Percentiles rank a stretch among this genome's conserved stretches.
Conservation (phyloP, 2,888 invertebrate species). For the Ischnus inquisitorius region DNA sequence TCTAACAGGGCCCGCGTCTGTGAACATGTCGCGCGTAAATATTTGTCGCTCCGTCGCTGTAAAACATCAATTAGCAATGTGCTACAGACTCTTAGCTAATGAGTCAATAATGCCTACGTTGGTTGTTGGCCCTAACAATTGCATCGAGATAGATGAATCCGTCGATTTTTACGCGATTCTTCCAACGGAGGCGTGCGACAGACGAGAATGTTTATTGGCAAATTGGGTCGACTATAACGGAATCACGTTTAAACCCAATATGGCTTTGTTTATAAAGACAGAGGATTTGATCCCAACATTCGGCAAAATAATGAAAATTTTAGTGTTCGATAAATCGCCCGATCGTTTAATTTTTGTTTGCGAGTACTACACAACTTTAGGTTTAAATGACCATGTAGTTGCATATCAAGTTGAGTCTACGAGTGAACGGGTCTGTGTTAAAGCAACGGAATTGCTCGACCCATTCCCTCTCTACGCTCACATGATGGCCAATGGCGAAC, state of each 20-base stretch:
- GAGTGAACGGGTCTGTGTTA: neutral
- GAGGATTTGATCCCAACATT: constrained; percentile 26
- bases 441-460: constrained; percentile 19
- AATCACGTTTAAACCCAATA: constrained; percentile 16
- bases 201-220: constrained; percentile 7
- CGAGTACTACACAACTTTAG: neutral
- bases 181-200: constrained; percentile 17
- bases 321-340: neutral
- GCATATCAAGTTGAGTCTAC: constrained; percentile 32
- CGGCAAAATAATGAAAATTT: neutral
- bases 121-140: constrained; percentile 13
- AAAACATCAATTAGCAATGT: constrained; percentile 42
- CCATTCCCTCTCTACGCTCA: too few relatives aligned
- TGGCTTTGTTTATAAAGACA: constrained; percentile 10
- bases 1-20: constrained; percentile 35
- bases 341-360: constrained; percentile 13
- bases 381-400: constrained; percentile 16
- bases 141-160: neutral
- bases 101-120: too few relatives aligned
- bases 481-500: too few relatives aligned
- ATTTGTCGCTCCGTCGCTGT: constrained; percentile 33
- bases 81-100: constrained; percentile 23
- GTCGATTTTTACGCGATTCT: constrained; percentile 28
- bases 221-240: constrained; percentile 47
- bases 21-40: too few relatives aligned